phyloP scores from a whole-genome alignment of 2,797 vertebrate species.

The Calcarius lapponicus region DNA sequence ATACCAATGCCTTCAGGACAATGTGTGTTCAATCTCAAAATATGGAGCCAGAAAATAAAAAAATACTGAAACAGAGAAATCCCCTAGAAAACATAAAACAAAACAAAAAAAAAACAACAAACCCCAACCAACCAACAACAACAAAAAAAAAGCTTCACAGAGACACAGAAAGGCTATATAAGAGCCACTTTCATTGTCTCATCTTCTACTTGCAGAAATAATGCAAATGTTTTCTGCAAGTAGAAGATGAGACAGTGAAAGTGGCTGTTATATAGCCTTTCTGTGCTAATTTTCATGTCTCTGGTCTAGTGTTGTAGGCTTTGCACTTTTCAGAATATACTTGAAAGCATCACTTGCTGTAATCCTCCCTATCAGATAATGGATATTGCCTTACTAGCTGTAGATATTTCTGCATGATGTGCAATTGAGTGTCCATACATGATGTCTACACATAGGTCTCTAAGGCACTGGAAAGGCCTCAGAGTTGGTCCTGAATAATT shows the following conservation, averaged over 20 bases:
- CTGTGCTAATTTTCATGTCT: neutral
- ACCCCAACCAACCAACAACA: rapidly evolving
- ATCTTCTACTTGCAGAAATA: neutral
- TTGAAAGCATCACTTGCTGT: neutral
- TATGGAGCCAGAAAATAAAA: neutral
- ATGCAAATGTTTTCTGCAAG: too few relatives aligned
- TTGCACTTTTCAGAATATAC: neutral
- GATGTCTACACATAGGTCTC: rapidly evolving
- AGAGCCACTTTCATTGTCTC: neutral
- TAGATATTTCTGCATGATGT: neutral
- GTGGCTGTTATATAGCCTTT: too few relatives aligned
- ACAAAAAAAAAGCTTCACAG: neutral
- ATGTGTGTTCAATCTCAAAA: neutral
- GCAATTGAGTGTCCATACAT: neutral
- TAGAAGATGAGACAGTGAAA: too few relatives aligned
- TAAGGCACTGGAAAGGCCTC: neutral
- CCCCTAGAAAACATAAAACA: neutral
- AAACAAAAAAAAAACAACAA: too few relatives aligned
- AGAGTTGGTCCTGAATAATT: neutral
- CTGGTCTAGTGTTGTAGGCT: neutral
- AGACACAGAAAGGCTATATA: neutral
- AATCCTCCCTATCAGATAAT: neutral
- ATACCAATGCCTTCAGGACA: neutral
- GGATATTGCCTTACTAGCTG: neutral
- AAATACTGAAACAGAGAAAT: neutral